Conservation (phyloP, 1,140 invertebrate genomes). For the Drosophila jambulina region DNA sequence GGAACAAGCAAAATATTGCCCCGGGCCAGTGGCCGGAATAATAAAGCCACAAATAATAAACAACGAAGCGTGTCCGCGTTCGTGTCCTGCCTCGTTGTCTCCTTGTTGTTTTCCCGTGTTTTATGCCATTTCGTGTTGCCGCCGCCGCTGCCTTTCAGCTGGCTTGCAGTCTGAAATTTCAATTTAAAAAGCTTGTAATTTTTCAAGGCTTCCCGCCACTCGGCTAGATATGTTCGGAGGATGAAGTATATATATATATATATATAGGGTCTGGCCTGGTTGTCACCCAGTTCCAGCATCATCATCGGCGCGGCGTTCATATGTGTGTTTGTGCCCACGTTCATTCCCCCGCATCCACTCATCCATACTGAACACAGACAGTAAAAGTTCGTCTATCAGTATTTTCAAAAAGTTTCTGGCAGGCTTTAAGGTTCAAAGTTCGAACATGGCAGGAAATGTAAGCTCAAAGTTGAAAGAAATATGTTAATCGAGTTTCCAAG, state of each 20-base stretch:
- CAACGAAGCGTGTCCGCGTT: slow-evolving; percentile 41
- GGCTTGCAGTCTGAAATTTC: slow-evolving; percentile 66
- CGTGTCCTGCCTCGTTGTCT: slow-evolving; percentile 33
- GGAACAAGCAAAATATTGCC: slow-evolving; percentile 35
- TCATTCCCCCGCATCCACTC: slow-evolving; percentile 9
- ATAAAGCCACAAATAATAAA: slow-evolving; percentile 65
- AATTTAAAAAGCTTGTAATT: slow-evolving; percentile 68
- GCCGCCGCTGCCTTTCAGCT: slow-evolving; percentile 6
- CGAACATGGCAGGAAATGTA: background rate
- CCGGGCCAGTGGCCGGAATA: slow-evolving; percentile 48
- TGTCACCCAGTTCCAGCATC: slow-evolving; percentile 29
- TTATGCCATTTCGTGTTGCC: slow-evolving; percentile 16
- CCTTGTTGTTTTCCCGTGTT: slow-evolving; percentile 21
- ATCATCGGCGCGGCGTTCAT: slow-evolving; percentile 14
- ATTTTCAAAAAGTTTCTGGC: slow-evolving; percentile 13
- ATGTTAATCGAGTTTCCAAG: slow-evolving; percentile 38
- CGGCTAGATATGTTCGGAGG: slow-evolving; percentile 5
- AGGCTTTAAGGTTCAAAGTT: slow-evolving; percentile 7
- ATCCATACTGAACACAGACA: slow-evolving; percentile 32
- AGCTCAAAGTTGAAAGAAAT: slow-evolving; percentile 15
- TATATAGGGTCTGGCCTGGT: slow-evolving; percentile 13
- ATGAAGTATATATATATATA: background rate
- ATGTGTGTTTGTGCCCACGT: slow-evolving; percentile 9
- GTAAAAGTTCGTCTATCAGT: slow-evolving; percentile 33
- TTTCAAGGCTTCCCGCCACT: slow-evolving; percentile 47